Base-by-base conservation (phyloP, 2,888 invertebrate genomes). In the Eupelmus urozonus region DNA sequence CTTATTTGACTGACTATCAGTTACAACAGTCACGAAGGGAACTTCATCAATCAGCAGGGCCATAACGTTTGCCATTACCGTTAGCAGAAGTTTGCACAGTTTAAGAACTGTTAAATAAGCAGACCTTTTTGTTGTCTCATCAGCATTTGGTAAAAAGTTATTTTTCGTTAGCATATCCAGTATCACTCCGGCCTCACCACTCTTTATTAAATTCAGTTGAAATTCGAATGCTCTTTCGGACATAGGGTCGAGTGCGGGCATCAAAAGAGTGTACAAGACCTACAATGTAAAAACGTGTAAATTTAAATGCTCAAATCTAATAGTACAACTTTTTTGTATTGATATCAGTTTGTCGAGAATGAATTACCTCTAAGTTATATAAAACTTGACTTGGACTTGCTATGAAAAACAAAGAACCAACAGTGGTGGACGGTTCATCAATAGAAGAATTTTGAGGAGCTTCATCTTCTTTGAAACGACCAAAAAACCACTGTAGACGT, bases 61-160 rank as follows among this genome's bases (percentile, higher is more conserved):
- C 90, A 95, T 92, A 25, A 96, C 93, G 86, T 96, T 95, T 11
- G 96, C 97, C 80, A 97, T 93, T 9, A 97, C 95, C 42, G 96
- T 96, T 70, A 98, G 91, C 85, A 97, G 93, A 78, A 98, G 91
- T 90, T 98, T 98, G 82, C 96, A 95, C 83, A 98, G 92, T 87
- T 96, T 96, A 85, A 98, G 92, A 82, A 97, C 94, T 60, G 96
- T 95, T 85, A 97, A 92, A 90, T 96, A 97, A 11, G 97, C 97
- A 76, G 96, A 95, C 84, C 96, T 94, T 86, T 94, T 94, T 0
- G 94, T 95, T 69, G 93, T 93, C 85, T 94, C 93, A 87, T 96
- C 96, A 25, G 96, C 95, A 83, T 93, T 94, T 16, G 94, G 93
- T 90, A 96, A 91, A 88, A 96, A 96, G 90, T 95, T 95, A 85